Conservation (phyloP, 2,113 vertebrate genomes). For the Neofelis nebulosa region DNA sequence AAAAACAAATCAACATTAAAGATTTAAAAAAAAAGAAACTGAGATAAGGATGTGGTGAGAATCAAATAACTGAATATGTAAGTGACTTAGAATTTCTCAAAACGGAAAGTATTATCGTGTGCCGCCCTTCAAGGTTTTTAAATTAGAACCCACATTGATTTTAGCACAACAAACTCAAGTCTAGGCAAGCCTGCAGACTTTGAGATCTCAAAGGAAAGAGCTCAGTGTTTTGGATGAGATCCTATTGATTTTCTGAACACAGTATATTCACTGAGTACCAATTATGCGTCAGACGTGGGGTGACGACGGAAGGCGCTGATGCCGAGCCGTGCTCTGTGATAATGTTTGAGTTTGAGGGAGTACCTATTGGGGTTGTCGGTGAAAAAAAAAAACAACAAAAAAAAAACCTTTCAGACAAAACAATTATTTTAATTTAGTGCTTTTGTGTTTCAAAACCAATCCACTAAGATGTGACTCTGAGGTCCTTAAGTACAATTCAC, state of each 20-base stretch:
- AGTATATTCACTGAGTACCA: background rate
- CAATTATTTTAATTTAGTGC: constrained; percentile 65
- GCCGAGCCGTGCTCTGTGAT: background rate
- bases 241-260: background rate
- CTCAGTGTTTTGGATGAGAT: background rate
- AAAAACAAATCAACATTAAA: too few relatives aligned
- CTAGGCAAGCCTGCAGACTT: background rate
- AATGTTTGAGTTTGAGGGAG: background rate
- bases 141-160: background rate
- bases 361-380: background rate
- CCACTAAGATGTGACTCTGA: constrained; percentile 50
- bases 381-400: background rate
- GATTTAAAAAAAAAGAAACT: background rate
- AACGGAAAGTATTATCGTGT: background rate
- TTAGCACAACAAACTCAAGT: background rate
- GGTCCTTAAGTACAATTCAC: constrained; percentile 47
- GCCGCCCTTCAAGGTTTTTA: background rate
- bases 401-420: background rate
- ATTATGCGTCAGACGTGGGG: too few relatives aligned
- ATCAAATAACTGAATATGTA: background rate
- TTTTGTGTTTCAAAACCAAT: constrained; percentile 63
- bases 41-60: background rate
- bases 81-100: background rate
- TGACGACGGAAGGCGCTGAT: background rate
- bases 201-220: background rate